phyloP scores from a whole-genome alignment of 2,797 vertebrate species.

The Acanthurus tractus region DNA sequence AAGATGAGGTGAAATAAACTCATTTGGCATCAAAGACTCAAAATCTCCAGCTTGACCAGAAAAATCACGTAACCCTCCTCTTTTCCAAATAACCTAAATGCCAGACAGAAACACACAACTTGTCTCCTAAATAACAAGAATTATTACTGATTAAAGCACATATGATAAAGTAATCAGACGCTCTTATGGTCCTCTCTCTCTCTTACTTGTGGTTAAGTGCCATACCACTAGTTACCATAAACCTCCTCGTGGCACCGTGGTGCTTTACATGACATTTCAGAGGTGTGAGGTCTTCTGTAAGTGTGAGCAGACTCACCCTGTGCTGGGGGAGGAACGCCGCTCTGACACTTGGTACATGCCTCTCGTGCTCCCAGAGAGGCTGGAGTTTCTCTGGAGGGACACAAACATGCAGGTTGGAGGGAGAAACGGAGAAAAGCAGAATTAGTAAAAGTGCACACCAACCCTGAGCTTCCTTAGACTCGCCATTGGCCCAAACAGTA shows the following conservation, averaged over 20 bases:
- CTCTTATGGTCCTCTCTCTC: too few relatives aligned
- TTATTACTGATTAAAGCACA: background rate
- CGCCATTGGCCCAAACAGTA: background rate
- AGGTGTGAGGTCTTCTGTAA: constrained; percentile 10
- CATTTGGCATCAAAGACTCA: constrained; percentile 21
- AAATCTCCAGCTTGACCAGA: constrained; percentile 22
- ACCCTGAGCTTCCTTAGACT: background rate
- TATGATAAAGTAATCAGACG: background rate
- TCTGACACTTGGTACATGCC: constrained; percentile 89
- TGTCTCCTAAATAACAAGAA: background rate
- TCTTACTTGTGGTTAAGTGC: background rate
- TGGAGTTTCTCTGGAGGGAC: constrained; percentile 85
- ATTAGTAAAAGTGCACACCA: background rate
- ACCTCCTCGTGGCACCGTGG: background rate
- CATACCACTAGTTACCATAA: background rate
- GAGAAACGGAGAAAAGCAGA: constrained; percentile 5
- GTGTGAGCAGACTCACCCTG: constrained; percentile 78
- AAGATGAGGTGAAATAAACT: constrained; percentile 32
- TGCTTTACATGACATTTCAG: constrained; percentile 6
- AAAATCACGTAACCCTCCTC: background rate
- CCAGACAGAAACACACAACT: background rate
- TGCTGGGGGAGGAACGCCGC: constrained; percentile 87
- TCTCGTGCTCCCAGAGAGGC: constrained; percentile 85
- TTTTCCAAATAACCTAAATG: background rate
- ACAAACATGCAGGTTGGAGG: constrained; percentile 14